Evolutionary conservation across 2,113 vertebrate species (phyloP), one percentile per base, ranked within the genome.

Genomic region (Pterocles gutturalis): DNA sequence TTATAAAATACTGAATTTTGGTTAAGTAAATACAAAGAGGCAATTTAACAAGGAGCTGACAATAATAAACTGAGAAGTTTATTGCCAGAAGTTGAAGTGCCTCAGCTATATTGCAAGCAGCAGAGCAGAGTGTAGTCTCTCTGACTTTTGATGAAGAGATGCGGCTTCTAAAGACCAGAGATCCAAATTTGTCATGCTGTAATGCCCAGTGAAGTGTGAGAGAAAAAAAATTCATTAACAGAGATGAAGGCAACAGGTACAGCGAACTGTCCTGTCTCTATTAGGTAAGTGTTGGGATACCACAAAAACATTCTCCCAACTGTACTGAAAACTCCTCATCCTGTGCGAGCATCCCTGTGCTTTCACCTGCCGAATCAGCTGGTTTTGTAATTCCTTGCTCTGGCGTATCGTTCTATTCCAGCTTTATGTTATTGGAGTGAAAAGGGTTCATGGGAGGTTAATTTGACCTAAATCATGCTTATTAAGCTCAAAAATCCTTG

Each of bases 281-380:
- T 22, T 55, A 8, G 36, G 26, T 36, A 58, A 65, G 25, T 7
- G 8, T 28, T 41, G 45, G 72, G 51, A 33, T 33, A 48, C 21
- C 22, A 4, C 17, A 17, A 43, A 83, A 87, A 31, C 10, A 9
- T 83, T 86, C 31, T 41, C 66, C 11, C 18, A 41, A 33, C 9
- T 26, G 7, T 10, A 41, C 24, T 9, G 10, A 4, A 11, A 55
- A 41, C 13, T 70, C 26, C 49, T 79, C 11, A 46, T 77, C 33
- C 33, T 18, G 3, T 4, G 3, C 36, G 53, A 89, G 34, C 48
- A 51, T 61, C 29, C 34, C 20, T 71, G 48, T 0, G 0, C 55
- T 83, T 67, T 20, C 18, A 31, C 51, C 28, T 57, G n/a, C n/a
- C 18, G 18, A 12, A 10, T 55, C n/a, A 34, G n/a, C 26, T 17